phyloP scores from a whole-genome alignment of 1,140 invertebrate genomes.

The Heliconius hewitsoni region DNA sequence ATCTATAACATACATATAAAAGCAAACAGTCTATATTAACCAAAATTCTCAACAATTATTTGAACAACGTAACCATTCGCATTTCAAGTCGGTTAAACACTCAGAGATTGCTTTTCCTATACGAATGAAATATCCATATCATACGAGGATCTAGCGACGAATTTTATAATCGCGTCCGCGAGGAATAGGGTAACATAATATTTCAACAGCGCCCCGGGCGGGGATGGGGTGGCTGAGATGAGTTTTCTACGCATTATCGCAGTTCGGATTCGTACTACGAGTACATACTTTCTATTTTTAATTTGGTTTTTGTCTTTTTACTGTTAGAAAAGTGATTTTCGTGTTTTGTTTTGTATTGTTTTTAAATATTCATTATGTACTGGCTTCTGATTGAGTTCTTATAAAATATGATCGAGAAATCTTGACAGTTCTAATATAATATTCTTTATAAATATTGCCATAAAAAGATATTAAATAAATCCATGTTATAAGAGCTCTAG shows the following conservation, averaged over 20 bases:
- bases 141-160: constrained; percentile 49
- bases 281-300: background rate
- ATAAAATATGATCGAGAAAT: too few species aligned
- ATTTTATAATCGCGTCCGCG: constrained; percentile 78
- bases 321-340: background rate
- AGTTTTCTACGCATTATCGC: constrained; percentile 79
- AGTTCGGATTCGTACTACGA: constrained; percentile 8
- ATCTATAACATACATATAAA: too few species aligned
- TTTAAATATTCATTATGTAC: too few species aligned
- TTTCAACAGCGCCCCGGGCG: constrained; percentile 64
- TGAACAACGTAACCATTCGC: background rate
- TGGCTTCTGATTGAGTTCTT: too few species aligned
- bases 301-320: background rate
- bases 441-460: too few species aligned
- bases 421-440: too few species aligned
- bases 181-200: constrained; percentile 78
- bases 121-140: constrained; percentile 27
- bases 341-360: too few species aligned
- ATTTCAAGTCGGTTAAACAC: constrained; percentile 2
- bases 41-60: background rate
- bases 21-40: too few species aligned
- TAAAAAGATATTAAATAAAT: too few species aligned
- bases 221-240: constrained; percentile 60
- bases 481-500: too few species aligned
- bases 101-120: background rate